Evolutionary conservation across 2,113 vertebrate species (phyloP).

Genomic region (Nycticebus coucang): DNA sequence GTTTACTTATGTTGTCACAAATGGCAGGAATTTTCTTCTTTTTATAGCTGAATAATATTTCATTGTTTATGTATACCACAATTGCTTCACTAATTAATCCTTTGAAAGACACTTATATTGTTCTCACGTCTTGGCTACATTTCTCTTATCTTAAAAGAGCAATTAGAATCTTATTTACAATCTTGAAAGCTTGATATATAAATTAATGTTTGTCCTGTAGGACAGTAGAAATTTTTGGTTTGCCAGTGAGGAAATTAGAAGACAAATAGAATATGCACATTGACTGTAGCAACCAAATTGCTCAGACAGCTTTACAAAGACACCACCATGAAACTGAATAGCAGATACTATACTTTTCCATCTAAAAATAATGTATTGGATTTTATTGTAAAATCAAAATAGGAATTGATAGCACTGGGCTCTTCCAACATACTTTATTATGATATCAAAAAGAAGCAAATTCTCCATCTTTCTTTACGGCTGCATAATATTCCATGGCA

Average conservation of each 20-base stretch:
- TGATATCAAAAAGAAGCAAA: slow-evolving; percentile 49
- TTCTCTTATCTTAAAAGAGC: background rate
- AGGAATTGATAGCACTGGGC: background rate
- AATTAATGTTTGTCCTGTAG: background rate
- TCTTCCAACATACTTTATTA: background rate
- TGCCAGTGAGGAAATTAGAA: background rate
- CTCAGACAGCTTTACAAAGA: background rate
- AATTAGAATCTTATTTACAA: background rate
- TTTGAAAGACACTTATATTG: background rate
- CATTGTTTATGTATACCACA: background rate
- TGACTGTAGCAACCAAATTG: background rate
- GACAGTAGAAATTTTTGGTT: background rate
- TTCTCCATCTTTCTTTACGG: too few species aligned
- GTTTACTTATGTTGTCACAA: background rate
- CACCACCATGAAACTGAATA: background rate
- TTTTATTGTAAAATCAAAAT: background rate
- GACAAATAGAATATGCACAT: background rate
- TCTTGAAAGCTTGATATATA: background rate
- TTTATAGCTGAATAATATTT: background rate
- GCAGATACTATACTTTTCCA: background rate
- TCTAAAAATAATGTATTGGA: background rate
- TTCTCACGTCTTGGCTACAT: background rate
- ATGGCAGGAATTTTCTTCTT: background rate
- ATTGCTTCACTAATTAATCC: background rate
- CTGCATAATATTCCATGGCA: too few species aligned